Percentiles rank a stretch among this genome's conserved stretches.
Conservation (phyloP, 2,888 invertebrate species). For the Callimorpha dominula region DNA sequence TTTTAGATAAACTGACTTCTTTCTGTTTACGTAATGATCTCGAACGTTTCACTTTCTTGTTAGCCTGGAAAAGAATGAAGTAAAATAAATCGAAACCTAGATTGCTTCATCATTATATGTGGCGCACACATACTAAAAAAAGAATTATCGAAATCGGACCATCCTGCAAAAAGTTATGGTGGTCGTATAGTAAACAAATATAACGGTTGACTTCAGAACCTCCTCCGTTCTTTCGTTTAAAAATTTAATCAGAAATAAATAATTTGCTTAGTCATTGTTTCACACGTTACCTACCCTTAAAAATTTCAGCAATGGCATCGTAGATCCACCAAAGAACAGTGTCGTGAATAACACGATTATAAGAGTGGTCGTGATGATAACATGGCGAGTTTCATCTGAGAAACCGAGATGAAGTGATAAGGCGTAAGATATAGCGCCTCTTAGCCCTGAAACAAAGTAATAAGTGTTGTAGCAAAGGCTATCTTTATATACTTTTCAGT, state of each 20-base stretch:
- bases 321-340: conserved; percentile 97
- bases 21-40: conserved; percentile 89
- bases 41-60: conserved; percentile 83
- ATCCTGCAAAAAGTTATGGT: too few relatives aligned
- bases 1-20: conserved; percentile 98
- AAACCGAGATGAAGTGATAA: conserved; percentile 97
- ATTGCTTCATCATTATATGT: neutral
- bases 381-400: conserved; percentile 97
- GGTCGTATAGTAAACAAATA: too few relatives aligned
- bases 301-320: conserved; percentile 98
- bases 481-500: neutral
- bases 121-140: too few relatives aligned
- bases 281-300: conserved; percentile 88
- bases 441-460: conserved; percentile 87
- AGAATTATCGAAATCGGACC: too few relatives aligned
- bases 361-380: conserved; percentile 99
- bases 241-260: too few relatives aligned
- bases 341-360: conserved; percentile 99
- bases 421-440: conserved; percentile 99
- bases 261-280: neutral
- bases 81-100: neutral
- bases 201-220: too few relatives aligned
- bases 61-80: conserved; percentile 69
- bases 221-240: too few relatives aligned
- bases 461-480: neutral